These are phyloP conservation scores for Drosophila meridionalis DNA, from an alignment of 2,888 invertebrate genomes.

Conservation along the genomic window DNA sequence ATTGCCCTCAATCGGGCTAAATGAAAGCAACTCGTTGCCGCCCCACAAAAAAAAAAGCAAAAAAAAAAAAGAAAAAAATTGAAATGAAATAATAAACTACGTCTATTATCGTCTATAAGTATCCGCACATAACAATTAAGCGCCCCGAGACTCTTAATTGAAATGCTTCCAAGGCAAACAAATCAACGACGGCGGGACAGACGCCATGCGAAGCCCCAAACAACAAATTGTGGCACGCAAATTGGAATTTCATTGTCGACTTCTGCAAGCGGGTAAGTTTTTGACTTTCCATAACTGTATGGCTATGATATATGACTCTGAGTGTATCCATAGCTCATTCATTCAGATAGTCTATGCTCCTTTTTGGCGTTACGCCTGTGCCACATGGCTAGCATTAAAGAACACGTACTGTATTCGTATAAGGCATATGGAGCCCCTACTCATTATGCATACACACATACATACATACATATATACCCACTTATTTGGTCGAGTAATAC, in stretches of 20 bases:
- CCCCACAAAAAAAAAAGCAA: slow-evolving; percentile 39
- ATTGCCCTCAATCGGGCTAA: slow-evolving; percentile 82
- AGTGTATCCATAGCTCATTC: slow-evolving; percentile 4
- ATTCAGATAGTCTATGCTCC: slow-evolving; percentile 10
- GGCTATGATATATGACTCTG: background rate
- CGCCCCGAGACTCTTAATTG: slow-evolving; percentile 66
- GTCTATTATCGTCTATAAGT: slow-evolving; percentile 30
- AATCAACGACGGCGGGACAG: slow-evolving; percentile 45
- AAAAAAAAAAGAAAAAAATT: background rate
- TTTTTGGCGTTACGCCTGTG: slow-evolving; percentile 51
- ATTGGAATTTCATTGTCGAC: slow-evolving; percentile 50
- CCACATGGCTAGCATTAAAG: slow-evolving; percentile 71
- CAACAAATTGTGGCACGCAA: slow-evolving; percentile 37
- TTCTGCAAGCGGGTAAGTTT: slow-evolving; percentile 52
- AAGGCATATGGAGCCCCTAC: slow-evolving; percentile 42
- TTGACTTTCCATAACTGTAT: slow-evolving; percentile 9
- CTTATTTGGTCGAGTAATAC: slow-evolving; percentile 65
- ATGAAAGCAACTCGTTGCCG: slow-evolving; percentile 62
- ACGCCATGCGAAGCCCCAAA: slow-evolving; percentile 11
- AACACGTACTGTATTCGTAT: slow-evolving; percentile 41
- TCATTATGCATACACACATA: slow-evolving; percentile 40
- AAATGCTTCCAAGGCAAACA: slow-evolving; percentile 68
- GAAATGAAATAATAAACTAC: slow-evolving; percentile 11
- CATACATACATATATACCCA: slow-evolving; percentile 22
- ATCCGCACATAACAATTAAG: slow-evolving; percentile 61